Evolutionary conservation across 1,140 invertebrate genomes (phyloP), one percentile per base, ranked within the genome.

Genomic region (Plutomurus gul): DNA sequence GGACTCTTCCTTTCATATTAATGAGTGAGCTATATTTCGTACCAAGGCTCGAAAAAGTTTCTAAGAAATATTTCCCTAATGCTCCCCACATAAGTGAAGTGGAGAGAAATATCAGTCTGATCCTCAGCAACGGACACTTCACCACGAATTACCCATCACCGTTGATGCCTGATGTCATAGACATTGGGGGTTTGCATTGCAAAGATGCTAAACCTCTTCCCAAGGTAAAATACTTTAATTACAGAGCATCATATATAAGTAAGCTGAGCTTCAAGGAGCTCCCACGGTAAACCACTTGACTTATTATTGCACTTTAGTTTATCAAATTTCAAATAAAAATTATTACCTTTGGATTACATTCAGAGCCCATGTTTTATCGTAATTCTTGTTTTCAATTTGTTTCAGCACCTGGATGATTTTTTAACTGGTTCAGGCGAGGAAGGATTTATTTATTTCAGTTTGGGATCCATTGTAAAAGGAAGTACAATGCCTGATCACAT

Each of bases 361-460:
- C 39, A 18, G 22, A 56, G 18, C 8, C 22, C 11, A 5, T 10
- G 10, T 18, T 56, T 56, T 20, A 18, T 18, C 16, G 4, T 56
- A 56, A 20, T 56, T 56, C 10, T 5, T 27, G 18, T 56, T 56
- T 56, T 10, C n/a, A 20, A 20, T 20, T 18, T 27, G 25, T 10
- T 56, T 10, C 10, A 75, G 73, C 90, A 92, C 77, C 84, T 92
- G 10, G 91, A 93, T 86, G 90, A 91, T 22, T 92, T 92, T 84
- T 90, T 93, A 37, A 85, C 88, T 4, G 60, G 33, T 4, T 88
- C 88, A 1, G 89, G 90, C 3, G 90, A 90, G 3, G 87, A 89
- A 46, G 93, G 93, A 16, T 93, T 94, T 84, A 90, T 94, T 27
- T 93, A 92, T 85, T 92, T 94, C 1, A 93, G 92, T 3, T 93